These are phyloP conservation scores for Dreissena polymorpha DNA, from an alignment of 1,140 invertebrate species.

Conservation along the genomic window DNA sequence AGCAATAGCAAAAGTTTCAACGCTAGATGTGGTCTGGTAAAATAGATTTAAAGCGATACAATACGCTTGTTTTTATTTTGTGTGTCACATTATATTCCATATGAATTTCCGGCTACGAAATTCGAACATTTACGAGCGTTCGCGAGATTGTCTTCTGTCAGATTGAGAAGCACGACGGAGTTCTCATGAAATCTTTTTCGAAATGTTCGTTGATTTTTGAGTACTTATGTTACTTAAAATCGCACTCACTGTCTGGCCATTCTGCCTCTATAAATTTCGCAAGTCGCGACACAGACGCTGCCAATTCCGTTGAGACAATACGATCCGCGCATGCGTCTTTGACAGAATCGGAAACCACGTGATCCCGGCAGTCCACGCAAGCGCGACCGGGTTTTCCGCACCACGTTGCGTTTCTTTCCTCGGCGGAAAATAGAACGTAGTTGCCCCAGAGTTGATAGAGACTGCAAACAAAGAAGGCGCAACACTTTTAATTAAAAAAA, in stretches of 20 bases:
- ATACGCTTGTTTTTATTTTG: too few species aligned
- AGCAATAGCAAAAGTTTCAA: too few species aligned
- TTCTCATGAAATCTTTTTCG: too few species aligned
- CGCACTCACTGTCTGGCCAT: conserved; percentile 43
- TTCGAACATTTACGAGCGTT: too few species aligned
- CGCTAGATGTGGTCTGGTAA: too few species aligned
- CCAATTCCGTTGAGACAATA: conserved; percentile 17
- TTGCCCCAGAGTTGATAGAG: conserved; percentile 31
- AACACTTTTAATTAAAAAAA: too few species aligned
- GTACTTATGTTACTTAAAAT: not conserved
- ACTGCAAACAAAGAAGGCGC: conserved; percentile 13
- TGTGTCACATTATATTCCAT: too few species aligned
- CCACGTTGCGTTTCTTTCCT: conserved; percentile 17
- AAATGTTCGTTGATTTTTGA: too few species aligned
- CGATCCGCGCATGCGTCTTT: conserved; percentile 17
- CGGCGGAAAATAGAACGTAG: conserved; percentile 17
- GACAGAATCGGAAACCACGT: conserved; percentile 3
- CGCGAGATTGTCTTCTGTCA: too few species aligned
- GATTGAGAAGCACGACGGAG: too few species aligned
- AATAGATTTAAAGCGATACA: too few species aligned
- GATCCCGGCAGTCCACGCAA: conserved; percentile 9
- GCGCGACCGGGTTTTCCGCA: conserved; percentile 15
- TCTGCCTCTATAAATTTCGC: conserved; percentile 22
- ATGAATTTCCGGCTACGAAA: too few species aligned
- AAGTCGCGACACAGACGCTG: conserved; percentile 3